A percentile compares a stretch with the other conserved stretches of the same genome.
phyloP scores from a whole-genome alignment of 2,113 vertebrate species.

The Silurus asotus region DNA sequence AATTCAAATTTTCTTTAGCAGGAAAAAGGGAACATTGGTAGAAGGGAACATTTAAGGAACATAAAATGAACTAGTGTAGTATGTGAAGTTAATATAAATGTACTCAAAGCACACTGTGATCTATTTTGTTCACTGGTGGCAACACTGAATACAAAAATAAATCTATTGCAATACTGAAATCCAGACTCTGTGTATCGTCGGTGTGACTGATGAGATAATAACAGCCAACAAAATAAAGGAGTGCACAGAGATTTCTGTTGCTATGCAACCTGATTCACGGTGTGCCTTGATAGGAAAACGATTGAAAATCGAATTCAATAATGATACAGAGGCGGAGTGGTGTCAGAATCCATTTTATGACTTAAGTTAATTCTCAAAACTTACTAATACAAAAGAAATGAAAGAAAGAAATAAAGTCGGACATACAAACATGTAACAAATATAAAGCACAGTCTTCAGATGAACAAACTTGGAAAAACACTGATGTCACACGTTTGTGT shows the following conservation, averaged over 20 bases:
- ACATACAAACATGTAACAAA: conserved; percentile 57
- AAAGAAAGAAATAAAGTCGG: conserved; percentile 47
- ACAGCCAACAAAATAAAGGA: neutral
- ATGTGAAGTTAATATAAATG: neutral
- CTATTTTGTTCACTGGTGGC: too few relatives aligned
- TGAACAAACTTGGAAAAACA: conserved; percentile 3
- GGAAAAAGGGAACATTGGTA: neutral
- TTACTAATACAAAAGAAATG: conserved; percentile 61
- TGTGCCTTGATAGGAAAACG: neutral
- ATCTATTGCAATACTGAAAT: neutral
- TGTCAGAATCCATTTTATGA: conserved; percentile 59
- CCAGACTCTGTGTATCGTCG: neutral
- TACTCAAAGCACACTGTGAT: neutral
- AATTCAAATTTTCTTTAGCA: neutral
- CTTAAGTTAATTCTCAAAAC: conserved; percentile 68
- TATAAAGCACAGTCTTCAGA: conserved; percentile 49
- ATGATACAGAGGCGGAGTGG: neutral
- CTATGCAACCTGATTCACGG: neutral
- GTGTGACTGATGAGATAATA: conserved; percentile 10
- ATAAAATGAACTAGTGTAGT: neutral
- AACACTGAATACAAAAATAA: neutral
- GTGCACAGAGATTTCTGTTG: conserved; percentile 2
- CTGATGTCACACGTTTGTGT: conserved; percentile 30
- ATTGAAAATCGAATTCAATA: neutral
- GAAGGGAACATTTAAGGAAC: neutral